Percentiles rank a stretch among this genome's conserved stretches.
These are phyloP conservation scores for Pluvianellus socialis DNA, from an alignment of 2,113 vertebrate species.

Conservation along the genomic window DNA sequence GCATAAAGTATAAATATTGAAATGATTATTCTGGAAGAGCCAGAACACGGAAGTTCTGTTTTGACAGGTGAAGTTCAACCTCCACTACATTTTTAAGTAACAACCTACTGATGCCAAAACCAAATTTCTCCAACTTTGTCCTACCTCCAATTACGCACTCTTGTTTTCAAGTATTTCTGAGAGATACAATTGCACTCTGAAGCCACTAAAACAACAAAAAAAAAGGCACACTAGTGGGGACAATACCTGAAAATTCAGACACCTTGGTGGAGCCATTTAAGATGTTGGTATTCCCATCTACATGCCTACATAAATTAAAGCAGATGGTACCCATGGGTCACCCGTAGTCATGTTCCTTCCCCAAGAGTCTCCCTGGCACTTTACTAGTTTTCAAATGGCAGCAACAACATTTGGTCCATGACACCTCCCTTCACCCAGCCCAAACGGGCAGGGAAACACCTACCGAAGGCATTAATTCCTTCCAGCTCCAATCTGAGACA, in stretches of 20 bases:
- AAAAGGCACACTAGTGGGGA: not conserved
- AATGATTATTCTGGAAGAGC: not conserved
- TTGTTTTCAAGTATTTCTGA: not conserved
- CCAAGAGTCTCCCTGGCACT: not conserved
- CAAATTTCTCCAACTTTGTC: not conserved
- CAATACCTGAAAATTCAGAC: not conserved
- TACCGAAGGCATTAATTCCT: not conserved
- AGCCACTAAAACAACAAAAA: not conserved
- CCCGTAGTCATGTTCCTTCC: not conserved
- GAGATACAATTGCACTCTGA: not conserved
- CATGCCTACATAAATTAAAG: not conserved
- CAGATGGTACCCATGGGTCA: not conserved
- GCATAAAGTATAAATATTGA: not conserved
- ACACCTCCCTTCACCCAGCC: not conserved
- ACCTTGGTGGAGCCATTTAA: fast-evolving
- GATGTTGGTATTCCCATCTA: not conserved
- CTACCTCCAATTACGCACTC: not conserved
- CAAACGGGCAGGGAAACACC: not conserved
- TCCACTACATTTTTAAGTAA: not conserved
- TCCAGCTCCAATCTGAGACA: not conserved
- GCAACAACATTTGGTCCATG: not conserved
- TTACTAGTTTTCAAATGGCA: not conserved
- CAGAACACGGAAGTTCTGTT: not conserved
- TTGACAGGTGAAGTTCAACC: not conserved
- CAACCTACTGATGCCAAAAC: not conserved